Evolutionary conservation across 2,888 invertebrate species (phyloP).

Genomic region (Stenichneumon culpator): DNA sequence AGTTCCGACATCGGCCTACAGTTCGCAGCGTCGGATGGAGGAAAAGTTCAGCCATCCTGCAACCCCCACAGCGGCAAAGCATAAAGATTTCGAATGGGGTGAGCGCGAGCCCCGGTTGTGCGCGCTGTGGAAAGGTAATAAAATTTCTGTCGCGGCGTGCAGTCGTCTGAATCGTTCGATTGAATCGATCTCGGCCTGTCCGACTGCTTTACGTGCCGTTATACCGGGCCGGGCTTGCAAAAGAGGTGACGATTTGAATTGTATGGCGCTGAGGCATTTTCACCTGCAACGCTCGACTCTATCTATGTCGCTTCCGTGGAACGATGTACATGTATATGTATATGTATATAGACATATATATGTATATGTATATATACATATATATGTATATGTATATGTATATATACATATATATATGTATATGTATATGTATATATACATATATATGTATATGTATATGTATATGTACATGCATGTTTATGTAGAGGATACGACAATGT

Average conservation of each 20-base stretch:
- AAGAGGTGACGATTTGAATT: conserved; percentile 63
- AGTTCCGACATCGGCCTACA: conserved; percentile 30
- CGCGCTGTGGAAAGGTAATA: conserved; percentile 62
- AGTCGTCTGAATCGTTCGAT: conserved; percentile 66
- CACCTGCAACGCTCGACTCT: neutral
- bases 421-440: conserved; percentile 14
- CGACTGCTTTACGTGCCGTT: conserved; percentile 36
- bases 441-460: neutral
- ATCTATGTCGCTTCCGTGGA: neutral
- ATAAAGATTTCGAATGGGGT: conserved; percentile 47
- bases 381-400: conserved; percentile 1
- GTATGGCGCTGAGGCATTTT: conserved; percentile 39
- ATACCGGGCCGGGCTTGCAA: neutral
- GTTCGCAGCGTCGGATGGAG: conserved; percentile 45
- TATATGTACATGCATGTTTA: neutral
- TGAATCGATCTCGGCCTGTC: conserved; percentile 59
- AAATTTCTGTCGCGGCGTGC: conserved; percentile 58
- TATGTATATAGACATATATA: neutral
- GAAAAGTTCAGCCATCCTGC: conserved; percentile 54
- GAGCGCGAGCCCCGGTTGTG: conserved; percentile 20
- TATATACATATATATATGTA: neutral
- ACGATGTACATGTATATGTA: neutral
- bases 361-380: conserved; percentile 1
- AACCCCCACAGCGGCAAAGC: conserved; percentile 18
- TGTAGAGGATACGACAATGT: conserved; percentile 28